phyloP scores from a whole-genome alignment of 64 coral and sea anemone species.

The Orbicella faveolata region DNA sequence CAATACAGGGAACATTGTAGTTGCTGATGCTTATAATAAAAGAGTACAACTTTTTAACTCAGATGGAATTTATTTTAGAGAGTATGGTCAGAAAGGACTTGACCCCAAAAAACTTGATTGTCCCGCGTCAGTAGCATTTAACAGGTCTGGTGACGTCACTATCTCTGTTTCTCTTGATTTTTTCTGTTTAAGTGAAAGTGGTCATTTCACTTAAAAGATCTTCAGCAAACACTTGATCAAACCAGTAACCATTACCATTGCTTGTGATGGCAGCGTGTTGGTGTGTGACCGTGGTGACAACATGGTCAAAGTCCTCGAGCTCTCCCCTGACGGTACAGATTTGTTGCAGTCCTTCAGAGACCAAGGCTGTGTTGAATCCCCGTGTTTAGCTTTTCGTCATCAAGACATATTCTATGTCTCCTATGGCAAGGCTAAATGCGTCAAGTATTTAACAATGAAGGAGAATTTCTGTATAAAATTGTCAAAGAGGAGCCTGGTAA shows the following conservation, averaged over 20 bases:
- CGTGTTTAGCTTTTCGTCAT: not conserved
- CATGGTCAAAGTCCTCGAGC: not conserved
- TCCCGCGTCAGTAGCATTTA: too few species aligned
- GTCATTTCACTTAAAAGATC: too few species aligned
- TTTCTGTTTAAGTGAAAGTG: too few species aligned
- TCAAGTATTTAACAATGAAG: not conserved
- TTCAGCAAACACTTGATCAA: too few species aligned
- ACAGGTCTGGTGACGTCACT: too few species aligned
- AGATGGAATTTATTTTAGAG: too few species aligned
- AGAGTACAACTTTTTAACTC: too few species aligned
- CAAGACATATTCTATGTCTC: constrained; percentile 1
- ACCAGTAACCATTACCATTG: not conserved
- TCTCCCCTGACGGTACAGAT: not conserved
- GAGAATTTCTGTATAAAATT: too few species aligned
- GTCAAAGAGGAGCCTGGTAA: not conserved
- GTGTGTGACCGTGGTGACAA: not conserved
- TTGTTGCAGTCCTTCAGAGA: constrained; percentile 3
- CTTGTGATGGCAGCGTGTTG: not conserved
- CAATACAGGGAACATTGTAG: not conserved
- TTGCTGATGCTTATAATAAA: not conserved
- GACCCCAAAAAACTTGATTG: too few species aligned
- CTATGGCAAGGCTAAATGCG: not conserved
- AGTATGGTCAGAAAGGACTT: too few species aligned
- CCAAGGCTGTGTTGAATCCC: not conserved
- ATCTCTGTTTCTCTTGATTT: too few species aligned